A percentile compares a stretch with the other conserved stretches of the same genome.
Conservation (phyloP, 2,113 vertebrate species). For the Megaceryle maxima region DNA sequence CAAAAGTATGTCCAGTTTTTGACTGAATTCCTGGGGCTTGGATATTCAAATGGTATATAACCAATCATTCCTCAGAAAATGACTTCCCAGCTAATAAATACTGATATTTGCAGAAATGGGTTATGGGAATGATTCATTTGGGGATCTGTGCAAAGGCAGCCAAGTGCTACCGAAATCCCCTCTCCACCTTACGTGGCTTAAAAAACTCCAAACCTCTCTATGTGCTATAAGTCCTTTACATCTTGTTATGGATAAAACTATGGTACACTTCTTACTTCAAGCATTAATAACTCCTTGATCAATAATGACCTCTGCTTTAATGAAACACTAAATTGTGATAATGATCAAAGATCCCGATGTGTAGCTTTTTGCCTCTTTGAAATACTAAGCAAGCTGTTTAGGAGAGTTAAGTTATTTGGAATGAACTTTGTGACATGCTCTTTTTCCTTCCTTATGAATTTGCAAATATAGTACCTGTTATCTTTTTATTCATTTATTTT, state of each 20-base stretch:
- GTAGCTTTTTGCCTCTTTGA: background rate
- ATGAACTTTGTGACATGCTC: background rate
- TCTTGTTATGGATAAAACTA: background rate
- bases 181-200: background rate
- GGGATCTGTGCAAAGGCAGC: background rate
- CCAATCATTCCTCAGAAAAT: background rate
- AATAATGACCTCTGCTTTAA: background rate
- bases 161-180: background rate
- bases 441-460: background rate
- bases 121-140: background rate
- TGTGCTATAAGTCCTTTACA: background rate
- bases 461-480: background rate
- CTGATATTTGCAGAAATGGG: background rate
- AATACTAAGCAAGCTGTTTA: background rate
- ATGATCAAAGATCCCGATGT: background rate
- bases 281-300: background rate
- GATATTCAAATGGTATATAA: background rate
- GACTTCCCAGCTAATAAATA: background rate
- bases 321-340: background rate
- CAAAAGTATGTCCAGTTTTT: background rate
- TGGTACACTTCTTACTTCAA: background rate
- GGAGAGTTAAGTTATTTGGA: background rate
- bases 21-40: background rate
- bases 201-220: background rate
- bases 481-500: background rate